Base-by-base conservation (phyloP, 2,797 vertebrate genomes). In the Enteromius radiatus region DNA sequence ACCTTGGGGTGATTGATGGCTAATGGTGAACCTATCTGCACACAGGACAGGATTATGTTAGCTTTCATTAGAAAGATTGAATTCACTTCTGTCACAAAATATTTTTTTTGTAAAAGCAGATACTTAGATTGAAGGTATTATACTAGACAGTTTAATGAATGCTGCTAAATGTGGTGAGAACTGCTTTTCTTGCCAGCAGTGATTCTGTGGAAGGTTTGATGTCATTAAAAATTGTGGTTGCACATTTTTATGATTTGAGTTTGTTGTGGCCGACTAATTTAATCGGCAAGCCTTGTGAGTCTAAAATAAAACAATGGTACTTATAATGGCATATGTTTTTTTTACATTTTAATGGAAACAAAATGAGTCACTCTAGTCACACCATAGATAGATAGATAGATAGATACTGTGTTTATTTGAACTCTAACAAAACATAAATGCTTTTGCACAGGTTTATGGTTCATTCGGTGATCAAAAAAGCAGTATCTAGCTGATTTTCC, bases 1-100 rank as follows among this genome's bases (percentile, higher is more conserved):
- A 95, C 93, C 94, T 95, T 94, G 93, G 91, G 86, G 78, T 95
- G 94, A 96, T 95, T 95, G 95, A 96, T 94, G 95, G 94, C 94
- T 95, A 94, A 95, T 95, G 94, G 93, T 95, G 95, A 95, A 95
- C 94, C 94, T 94, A 95, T 95, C 94, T 93, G 95, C 95, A 93
- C 95, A 92, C 94, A 94, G 93, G 93, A 93, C 92, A 95, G 80
- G 79, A 80, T 78, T 84, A 81, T 83, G 69, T 77, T 83, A 36
- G 31, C 23, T 84, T 84, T 87, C 83, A 41, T 78, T 79, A 61
- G 19, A 63, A 74, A 77, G 59, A 77, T 33, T 76, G 43, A 76
- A 81, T 80, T 52, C 49, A 80, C 59, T 64, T 52, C 12, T 71
- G 63, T 71, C 33, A 68, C 19, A 64, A 76, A 86, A 77, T 41